Conservation (phyloP, 2,797 vertebrate species). For the Erethizon dorsatum region DNA sequence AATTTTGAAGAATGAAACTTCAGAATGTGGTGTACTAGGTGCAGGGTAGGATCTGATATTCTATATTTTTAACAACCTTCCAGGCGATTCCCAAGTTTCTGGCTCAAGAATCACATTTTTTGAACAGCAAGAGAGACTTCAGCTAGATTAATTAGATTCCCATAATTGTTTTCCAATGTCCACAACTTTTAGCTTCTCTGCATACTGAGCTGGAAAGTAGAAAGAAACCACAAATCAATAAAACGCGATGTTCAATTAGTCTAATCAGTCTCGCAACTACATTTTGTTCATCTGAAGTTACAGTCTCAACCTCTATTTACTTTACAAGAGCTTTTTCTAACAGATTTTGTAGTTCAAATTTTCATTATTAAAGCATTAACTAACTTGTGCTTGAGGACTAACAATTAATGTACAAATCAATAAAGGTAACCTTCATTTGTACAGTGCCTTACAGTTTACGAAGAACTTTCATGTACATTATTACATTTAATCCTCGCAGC, state of each 20-base stretch:
- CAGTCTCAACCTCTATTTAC: slow-evolving; percentile 68
- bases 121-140: slow-evolving; percentile 39
- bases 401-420: slow-evolving; percentile 77
- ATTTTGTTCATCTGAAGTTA: slow-evolving; percentile 73
- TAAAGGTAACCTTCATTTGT: slow-evolving; percentile 63
- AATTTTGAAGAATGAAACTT: not conserved
- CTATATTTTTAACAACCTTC: slow-evolving; percentile 49
- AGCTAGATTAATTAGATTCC: slow-evolving; percentile 71
- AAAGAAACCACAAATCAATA: slow-evolving; percentile 78
- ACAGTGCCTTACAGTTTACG: slow-evolving; percentile 50
- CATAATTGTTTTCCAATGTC: slow-evolving; percentile 37
- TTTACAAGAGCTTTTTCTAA: slow-evolving; percentile 66
- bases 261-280: slow-evolving; percentile 62
- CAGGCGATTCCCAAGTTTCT: not conserved
- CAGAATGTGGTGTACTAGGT: not conserved
- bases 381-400: slow-evolving; percentile 68
- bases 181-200: slow-evolving; percentile 64
- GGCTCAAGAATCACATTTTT: not conserved
- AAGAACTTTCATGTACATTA: slow-evolving; percentile 22
- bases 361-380: slow-evolving; percentile 72
- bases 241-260: slow-evolving; percentile 75
- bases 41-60: not conserved
- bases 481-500: slow-evolving; percentile 41
- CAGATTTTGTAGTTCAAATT: slow-evolving; percentile 72
- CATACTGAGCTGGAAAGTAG: slow-evolving; percentile 59